phyloP scores from a whole-genome alignment of 2,113 vertebrate species.

The Petromus typicus region DNA sequence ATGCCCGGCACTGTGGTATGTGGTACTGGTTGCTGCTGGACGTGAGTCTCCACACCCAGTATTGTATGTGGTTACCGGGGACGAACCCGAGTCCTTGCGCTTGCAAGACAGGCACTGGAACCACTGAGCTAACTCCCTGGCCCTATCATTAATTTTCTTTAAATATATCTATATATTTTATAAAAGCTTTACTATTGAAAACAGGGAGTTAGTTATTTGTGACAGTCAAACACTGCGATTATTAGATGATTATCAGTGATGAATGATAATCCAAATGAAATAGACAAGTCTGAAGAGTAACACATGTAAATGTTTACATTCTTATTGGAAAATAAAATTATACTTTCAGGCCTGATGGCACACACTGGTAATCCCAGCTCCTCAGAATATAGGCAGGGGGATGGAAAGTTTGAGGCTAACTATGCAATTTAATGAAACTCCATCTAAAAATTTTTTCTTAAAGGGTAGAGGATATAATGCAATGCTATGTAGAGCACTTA shows the following conservation, averaged over 20 bases:
- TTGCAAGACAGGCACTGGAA: too few relatives aligned
- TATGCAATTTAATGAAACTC: neutral
- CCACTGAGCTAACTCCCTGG: too few relatives aligned
- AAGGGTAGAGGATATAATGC: neutral
- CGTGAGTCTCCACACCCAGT: too few relatives aligned
- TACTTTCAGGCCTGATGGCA: neutral
- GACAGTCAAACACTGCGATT: neutral
- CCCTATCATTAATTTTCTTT: constrained; percentile 35
- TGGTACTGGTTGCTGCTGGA: too few relatives aligned
- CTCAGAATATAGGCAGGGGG: neutral
- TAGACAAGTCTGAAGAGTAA: neutral
- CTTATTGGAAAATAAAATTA: constrained; percentile 16
- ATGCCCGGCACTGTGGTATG: too few relatives aligned
- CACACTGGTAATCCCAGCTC: neutral
- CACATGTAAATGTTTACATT: neutral
- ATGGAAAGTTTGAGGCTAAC: neutral
- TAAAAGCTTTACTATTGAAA: neutral
- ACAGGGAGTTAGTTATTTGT: neutral
- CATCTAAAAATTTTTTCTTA: neutral
- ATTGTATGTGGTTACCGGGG: too few relatives aligned
- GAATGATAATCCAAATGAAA: neutral
- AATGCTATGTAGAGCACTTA: neutral
- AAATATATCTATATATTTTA: neutral
- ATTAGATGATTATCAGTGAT: neutral
- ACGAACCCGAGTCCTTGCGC: too few relatives aligned